Conservation (phyloP, 2,888 invertebrate species). For the Muscina levida region DNA sequence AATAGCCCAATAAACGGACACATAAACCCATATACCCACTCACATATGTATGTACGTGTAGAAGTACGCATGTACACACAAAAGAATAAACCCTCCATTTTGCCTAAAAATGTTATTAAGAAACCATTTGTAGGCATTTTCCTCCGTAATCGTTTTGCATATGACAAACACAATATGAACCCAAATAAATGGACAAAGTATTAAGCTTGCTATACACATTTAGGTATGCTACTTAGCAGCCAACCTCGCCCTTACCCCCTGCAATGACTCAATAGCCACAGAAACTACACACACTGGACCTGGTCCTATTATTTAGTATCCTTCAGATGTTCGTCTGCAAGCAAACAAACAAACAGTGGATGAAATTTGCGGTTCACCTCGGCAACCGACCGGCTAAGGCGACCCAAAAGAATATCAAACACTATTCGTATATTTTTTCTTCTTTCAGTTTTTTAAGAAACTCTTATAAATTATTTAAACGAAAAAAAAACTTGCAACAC, state of each 20-base stretch:
- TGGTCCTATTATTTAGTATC: neutral
- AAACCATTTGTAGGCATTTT: conserved; percentile 59
- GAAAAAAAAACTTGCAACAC: conserved; percentile 45
- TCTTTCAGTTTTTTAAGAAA: conserved; percentile 4
- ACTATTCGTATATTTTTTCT: conserved; percentile 1
- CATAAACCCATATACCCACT: neutral
- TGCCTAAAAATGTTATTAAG: conserved; percentile 61
- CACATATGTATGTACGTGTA: conserved; percentile 17
- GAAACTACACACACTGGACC: conserved; percentile 9
- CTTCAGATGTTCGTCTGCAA: conserved; percentile 21
- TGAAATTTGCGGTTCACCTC: conserved; percentile 17
- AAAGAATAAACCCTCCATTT: conserved; percentile 26
- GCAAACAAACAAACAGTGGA: conserved; percentile 38
- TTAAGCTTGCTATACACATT: conserved; percentile 12
- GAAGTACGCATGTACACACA: too few relatives aligned
- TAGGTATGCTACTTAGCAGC: conserved; percentile 31
- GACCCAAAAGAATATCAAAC: conserved; percentile 35
- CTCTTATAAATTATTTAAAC: conserved; percentile 56
- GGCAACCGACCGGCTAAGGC: conserved; percentile 39
- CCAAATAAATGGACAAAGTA: conserved; percentile 37
- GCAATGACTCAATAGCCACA: neutral
- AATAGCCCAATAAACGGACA: conserved; percentile 36
- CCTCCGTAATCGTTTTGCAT: conserved; percentile 60
- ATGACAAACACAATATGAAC: conserved; percentile 51
- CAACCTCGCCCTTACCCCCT: neutral